Base-by-base conservation (phyloP, 2,797 vertebrate species). In the Acanthurus tractus region DNA sequence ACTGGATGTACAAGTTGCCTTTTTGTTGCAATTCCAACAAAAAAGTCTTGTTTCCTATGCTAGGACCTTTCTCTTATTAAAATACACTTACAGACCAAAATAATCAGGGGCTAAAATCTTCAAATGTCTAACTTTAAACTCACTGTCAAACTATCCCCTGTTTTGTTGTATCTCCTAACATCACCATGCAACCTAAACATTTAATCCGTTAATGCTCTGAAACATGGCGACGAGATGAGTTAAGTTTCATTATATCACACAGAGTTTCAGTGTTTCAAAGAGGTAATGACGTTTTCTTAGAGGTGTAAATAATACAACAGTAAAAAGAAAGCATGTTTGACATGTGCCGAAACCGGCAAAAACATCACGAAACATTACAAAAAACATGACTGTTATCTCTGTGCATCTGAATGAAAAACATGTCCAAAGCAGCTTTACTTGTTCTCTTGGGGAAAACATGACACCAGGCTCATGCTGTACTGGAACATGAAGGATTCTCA, bases 351-450 rank as follows among this genome's bases (percentile, higher is more conserved):
- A 56, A 70, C 53, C 73, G 74, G 50, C 62, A 76, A 57, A 63
- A 79, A 66, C 67, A 75, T 69, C 69, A 78, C 38, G 76, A 63
- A 79, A 62, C 73, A 76, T 70, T 59, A 75, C 53, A 79, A 63
- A 45, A 6, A 45, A 46, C 40, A 75, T 2, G 8, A 9, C 68
- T 74, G 70, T 79, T 80, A 11, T 75, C 73, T 79, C 23, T 76
- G 53, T 67, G 55, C 62, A 49, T 53, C 65, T 82, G 48, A 71
- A 68, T 82, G 48, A 71, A 68, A 82, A 70, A 81, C 62, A 38
- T 63, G 77, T 92, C 80, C 62, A 86, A 82, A 89, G 76, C 59
- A 89, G 79, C 81, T 80, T 71, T 20, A 54, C 40, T 76, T 85
- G 75, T 89, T 87, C 78, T 71, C 73, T 79, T 59, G 59, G 63